Percentiles rank a stretch among this genome's conserved stretches.
Conservation (phyloP, 2,888 invertebrate species). For the Calliphora vomitoria region DNA sequence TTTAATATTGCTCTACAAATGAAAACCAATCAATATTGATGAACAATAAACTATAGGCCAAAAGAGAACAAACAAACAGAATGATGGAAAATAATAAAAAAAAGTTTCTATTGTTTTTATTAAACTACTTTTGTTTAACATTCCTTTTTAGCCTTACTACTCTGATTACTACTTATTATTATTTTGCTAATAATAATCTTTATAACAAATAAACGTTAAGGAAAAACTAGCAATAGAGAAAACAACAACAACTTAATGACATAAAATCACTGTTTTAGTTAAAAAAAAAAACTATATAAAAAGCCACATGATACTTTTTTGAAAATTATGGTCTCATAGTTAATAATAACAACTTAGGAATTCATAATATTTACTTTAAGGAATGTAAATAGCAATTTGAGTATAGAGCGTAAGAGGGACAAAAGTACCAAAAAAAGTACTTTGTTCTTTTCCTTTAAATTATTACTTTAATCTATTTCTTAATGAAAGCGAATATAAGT, state of each 20-base stretch:
- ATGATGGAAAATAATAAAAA: slow-evolving; percentile 39
- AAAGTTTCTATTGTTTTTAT: slow-evolving; percentile 34
- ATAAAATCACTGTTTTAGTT: slow-evolving; percentile 47
- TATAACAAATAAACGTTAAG: background rate
- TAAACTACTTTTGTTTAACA: slow-evolving; percentile 10
- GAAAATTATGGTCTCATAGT: background rate
- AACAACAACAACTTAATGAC: slow-evolving; percentile 41
- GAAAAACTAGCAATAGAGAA: background rate
- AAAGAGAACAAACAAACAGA: slow-evolving; percentile 4
- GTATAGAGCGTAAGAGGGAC: background rate
- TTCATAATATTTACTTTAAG: background rate
- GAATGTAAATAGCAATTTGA: background rate
- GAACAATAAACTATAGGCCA: slow-evolving; percentile 39
- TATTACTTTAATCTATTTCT: no score
- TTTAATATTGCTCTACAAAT: slow-evolving; percentile 54
- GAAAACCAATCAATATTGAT: slow-evolving; percentile 66
- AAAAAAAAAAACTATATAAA: slow-evolving; percentile 33
- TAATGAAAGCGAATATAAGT: no score
- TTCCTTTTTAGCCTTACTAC: background rate
- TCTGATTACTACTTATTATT: slow-evolving; percentile 9
- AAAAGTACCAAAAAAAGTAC: background rate
- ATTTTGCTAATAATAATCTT: slow-evolving; percentile 35
- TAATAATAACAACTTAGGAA: slow-evolving; percentile 28
- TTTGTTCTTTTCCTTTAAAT: no score
- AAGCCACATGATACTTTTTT: slow-evolving; percentile 47